Conservation (phyloP, 2,797 vertebrate species). For the Microchirus variegatus region DNA sequence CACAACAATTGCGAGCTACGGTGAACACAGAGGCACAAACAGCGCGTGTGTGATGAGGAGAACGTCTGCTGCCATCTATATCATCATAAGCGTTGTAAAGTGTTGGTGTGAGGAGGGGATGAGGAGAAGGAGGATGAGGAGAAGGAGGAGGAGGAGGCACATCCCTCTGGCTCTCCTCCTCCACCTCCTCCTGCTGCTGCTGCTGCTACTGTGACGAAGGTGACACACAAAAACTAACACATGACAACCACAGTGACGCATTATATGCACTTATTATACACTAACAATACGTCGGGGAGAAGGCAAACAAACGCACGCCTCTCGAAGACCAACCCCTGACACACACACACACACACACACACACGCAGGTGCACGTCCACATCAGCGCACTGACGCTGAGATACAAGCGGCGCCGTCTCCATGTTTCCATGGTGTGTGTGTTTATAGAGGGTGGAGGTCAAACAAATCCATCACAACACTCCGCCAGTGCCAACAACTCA, state of each 20-base stretch:
- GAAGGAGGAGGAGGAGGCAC: background rate
- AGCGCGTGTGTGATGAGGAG: background rate
- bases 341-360: no score
- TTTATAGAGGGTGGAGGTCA: constrained; percentile 42
- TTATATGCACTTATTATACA: constrained; percentile 30
- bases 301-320: constrained; percentile 60
- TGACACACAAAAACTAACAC: background rate
- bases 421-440: constrained; percentile 12
- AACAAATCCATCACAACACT: constrained; percentile 8
- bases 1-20: background rate
- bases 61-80: constrained; percentile 11
- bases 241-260: constrained; percentile 1
- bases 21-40: constrained; percentile 11
- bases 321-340: constrained; percentile 15
- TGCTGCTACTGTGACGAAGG: constrained; percentile 8
- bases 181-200: constrained; percentile 6
- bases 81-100: constrained; percentile 13
- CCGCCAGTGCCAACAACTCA: background rate
- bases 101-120: constrained; percentile 7
- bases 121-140: background rate
- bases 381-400: constrained; percentile 24
- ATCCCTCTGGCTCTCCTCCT: constrained; percentile 8
- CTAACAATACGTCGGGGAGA: constrained; percentile 47
- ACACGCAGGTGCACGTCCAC: background rate
- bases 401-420: constrained; percentile 49